Evolutionary conservation across 1,140 invertebrate species (phyloP).

Genomic region (Nephila pilipes): DNA sequence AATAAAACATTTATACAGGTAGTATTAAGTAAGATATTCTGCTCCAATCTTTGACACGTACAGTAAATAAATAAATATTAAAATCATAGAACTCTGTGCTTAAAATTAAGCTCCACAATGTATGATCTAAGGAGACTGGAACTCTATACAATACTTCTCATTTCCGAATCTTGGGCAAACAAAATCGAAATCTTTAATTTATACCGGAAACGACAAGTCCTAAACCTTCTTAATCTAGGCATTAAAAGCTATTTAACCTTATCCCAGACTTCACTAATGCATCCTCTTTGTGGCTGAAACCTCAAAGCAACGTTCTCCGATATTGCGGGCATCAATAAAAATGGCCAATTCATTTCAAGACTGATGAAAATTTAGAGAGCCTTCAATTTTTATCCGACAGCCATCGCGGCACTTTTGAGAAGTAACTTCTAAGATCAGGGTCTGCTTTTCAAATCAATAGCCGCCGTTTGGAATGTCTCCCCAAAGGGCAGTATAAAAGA

Average conservation of each 20-base stretch:
- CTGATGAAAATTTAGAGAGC: constrained; percentile 69
- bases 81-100: no score
- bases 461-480: constrained; percentile 27
- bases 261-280: neutral
- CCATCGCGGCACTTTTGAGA: constrained; percentile 29
- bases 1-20: no score
- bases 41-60: no score
- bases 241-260: constrained; percentile 35
- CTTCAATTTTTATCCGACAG: constrained; percentile 69
- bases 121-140: no score
- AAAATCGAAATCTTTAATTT: neutral
- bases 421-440: constrained; percentile 60
- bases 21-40: no score
- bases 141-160: no score
- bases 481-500: constrained; percentile 63
- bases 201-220: neutral
- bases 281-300: neutral
- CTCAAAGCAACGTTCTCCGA: constrained; percentile 1
- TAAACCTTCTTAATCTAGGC: constrained; percentile 15
- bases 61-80: no score
- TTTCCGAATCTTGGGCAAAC: no score
- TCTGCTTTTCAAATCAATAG: constrained; percentile 65
- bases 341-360: constrained; percentile 7
- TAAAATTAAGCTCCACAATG: no score
- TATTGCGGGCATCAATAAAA: constrained; percentile 44